phyloP scores from a whole-genome alignment of 2,797 vertebrate species.

The Babyrousa celebensis region DNA sequence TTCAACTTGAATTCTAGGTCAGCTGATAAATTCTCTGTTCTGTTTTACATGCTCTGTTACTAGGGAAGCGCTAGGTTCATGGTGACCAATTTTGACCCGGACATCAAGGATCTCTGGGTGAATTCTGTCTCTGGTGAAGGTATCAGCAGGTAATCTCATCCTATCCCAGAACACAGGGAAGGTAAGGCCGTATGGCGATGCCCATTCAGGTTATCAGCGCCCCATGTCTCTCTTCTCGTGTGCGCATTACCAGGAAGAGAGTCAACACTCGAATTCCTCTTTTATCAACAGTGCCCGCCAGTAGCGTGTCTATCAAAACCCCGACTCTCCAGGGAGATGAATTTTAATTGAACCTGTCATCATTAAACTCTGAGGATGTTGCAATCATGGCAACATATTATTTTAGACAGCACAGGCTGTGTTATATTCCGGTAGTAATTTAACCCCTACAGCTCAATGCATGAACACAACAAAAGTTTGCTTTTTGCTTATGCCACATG shows the following conservation, averaged over 20 bases:
- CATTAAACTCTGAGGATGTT: slow-evolving; percentile 52
- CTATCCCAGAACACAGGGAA: not conserved
- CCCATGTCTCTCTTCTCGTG: not conserved
- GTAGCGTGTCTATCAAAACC: slow-evolving; percentile 8
- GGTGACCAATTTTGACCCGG: not conserved
- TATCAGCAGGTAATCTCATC: not conserved
- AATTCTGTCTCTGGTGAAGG: slow-evolving; percentile 39
- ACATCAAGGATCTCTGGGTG: not conserved
- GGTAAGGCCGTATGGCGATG: not conserved
- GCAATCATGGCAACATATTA: not conserved
- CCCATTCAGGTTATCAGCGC: not conserved
- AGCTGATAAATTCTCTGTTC: not conserved
- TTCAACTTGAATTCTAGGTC: not conserved
- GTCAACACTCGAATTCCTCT: not conserved
- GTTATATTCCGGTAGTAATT: not conserved
- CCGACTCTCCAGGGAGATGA: not conserved
- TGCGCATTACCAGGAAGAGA: not conserved
- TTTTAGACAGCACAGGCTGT: not conserved
- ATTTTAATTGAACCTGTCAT: not conserved
- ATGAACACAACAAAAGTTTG: not conserved
- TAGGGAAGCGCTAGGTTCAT: not conserved
- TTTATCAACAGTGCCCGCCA: not conserved
- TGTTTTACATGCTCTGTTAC: not conserved
- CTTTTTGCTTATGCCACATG: not conserved
- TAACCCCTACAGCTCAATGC: not conserved